A percentile compares a stretch with the other conserved stretches of the same genome.
These are phyloP conservation scores for Girardia tigrina DNA, from an alignment of 2,888 invertebrate species.

Conservation along the genomic window DNA sequence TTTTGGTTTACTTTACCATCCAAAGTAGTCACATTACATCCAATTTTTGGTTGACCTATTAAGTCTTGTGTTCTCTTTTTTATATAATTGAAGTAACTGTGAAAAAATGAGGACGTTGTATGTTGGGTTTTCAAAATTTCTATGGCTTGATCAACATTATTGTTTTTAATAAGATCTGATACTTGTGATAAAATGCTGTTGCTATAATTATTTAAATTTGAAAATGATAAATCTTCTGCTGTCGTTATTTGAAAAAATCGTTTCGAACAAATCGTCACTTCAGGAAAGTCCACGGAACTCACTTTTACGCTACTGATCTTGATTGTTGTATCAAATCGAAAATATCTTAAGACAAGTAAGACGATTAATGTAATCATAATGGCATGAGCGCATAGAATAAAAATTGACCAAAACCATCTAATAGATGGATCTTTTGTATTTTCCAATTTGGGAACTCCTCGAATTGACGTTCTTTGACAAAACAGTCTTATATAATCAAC, in stretches of 20 bases:
- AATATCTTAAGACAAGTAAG: not conserved
- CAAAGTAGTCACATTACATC: not conserved
- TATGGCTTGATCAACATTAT: not conserved
- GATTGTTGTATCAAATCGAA: not conserved
- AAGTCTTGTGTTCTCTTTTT: not conserved
- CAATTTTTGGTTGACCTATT: not conserved
- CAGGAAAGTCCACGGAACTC: not conserved
- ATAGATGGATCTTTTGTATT: not conserved
- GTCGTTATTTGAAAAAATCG: not conserved
- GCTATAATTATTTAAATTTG: not conserved
- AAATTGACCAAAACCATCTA: not conserved
- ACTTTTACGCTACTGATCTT: not conserved
- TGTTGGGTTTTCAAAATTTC: not conserved
- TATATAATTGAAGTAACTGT: not conserved
- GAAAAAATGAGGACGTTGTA: not conserved
- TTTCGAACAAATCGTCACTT: not conserved
- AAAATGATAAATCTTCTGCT: not conserved
- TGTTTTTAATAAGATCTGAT: not conserved
- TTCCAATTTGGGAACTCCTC: not conserved
- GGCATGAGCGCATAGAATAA: not conserved
- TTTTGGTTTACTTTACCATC: not conserved
- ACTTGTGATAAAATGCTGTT: not conserved
- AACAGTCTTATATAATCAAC: too few relatives aligned
- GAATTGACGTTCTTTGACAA: not conserved
- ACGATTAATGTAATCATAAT: not conserved